A percentile compares a stretch with the other conserved stretches of the same genome.
Conservation (phyloP, 2,113 vertebrate species). For the Platycercus adscitus region DNA sequence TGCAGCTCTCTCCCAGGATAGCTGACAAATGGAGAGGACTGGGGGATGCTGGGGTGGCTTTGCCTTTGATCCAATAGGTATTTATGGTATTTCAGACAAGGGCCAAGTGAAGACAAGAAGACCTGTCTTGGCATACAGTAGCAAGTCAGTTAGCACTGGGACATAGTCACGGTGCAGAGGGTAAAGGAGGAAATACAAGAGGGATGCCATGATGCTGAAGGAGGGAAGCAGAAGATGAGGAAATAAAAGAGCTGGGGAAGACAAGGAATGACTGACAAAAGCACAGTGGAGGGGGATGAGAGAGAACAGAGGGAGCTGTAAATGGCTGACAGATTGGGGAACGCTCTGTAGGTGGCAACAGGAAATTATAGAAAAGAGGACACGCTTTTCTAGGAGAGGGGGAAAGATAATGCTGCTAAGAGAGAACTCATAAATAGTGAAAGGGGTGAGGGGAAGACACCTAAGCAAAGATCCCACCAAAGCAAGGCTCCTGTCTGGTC, state of each 20-base stretch:
- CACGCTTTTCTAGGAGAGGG: not conserved
- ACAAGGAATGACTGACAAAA: conserved; percentile 46
- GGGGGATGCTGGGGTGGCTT: not conserved
- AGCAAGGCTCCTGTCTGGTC: not conserved
- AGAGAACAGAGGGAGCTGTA: conserved; percentile 43
- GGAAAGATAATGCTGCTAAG: not conserved
- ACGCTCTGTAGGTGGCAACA: not conserved
- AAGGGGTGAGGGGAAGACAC: not conserved
- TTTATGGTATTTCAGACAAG: not conserved
- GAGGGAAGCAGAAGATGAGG: not conserved
- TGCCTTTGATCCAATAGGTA: not conserved
- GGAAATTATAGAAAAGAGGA: conserved; percentile 46
- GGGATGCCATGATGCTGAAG: not conserved
- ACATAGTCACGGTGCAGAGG: not conserved
- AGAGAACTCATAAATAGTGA: not conserved
- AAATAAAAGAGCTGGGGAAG: not conserved
- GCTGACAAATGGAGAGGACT: not conserved
- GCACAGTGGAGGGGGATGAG: conserved; percentile 24
- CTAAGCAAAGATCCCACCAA: not conserved
- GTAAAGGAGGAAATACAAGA: not conserved
- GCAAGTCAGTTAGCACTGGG: not conserved
- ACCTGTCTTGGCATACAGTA: not conserved
- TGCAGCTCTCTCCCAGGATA: not conserved
- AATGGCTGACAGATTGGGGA: conserved; percentile 50
- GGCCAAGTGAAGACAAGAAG: not conserved